Base-by-base conservation (phyloP, 2,797 vertebrate genomes). In the Otolemur crassicaudatus region DNA sequence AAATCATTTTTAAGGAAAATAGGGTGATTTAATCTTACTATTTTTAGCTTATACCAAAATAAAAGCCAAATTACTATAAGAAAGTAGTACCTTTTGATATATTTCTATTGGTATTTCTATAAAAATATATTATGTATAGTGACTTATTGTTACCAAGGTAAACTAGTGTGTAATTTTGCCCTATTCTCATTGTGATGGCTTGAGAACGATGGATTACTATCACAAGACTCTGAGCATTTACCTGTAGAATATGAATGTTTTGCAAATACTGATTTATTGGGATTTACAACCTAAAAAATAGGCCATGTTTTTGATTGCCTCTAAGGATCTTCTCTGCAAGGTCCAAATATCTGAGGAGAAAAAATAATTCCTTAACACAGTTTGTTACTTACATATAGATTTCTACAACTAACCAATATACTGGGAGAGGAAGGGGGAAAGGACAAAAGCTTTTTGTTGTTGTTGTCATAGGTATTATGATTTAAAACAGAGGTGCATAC, bases 281-380 rank as follows among this genome's bases (percentile, higher is more conserved):
- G 23, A 97, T 95, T 97, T 97, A 82, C 81, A 97, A 94, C 13
- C 27, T 94, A 95, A 96, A 97, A 97, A 97, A 79, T 4, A 8
- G 49, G 5, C 0, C 0, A 25, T 86, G 69, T 82, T 97, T 97
- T 97, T 92, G 37, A 93, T 92, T 97, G 67, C 17, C 40, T 93
- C 96, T 29, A 97, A 97, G 70, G 49, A 90, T 92, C 7, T 97
- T 97, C 40, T 96, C 96, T 88, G 4, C 46, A 97, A 97, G 97
- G 79, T 13, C 61, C 75, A 95, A 25, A 25, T 81, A 97, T 29
- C 5, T 87, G 49, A 10, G 23, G 76, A 1, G 9, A 85, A 86
- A 90, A 94, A 0, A 27, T 96, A 96, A 91, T 95, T 96, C 11
- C 19, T 95, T 94, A 73, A 37, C 98, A 93, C 0, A 12, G 4